These are phyloP conservation scores for Oopsacas minuta DNA, from an alignment of 37 sponge, comb jelly and placozoan species.

Conservation along the genomic window DNA sequence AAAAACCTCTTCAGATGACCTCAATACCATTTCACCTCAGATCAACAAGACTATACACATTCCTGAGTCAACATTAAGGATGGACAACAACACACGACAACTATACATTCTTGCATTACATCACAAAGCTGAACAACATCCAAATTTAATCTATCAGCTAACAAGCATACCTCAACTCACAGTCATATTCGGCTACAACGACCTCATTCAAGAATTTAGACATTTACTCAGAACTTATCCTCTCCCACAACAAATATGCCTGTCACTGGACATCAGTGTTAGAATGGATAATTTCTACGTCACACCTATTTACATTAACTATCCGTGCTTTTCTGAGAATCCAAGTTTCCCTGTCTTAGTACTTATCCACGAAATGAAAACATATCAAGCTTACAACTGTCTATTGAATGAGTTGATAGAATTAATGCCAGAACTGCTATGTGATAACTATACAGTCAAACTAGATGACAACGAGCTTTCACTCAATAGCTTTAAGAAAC, in stretches of 20 bases:
- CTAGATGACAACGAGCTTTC: not conserved
- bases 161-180: not conserved
- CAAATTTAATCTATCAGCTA: not conserved
- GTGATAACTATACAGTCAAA: not conserved
- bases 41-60: not conserved
- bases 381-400: not conserved
- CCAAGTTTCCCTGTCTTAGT: not conserved
- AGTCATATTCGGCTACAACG: not conserved
- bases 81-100: not conserved
- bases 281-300: not conserved
- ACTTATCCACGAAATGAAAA: not conserved
- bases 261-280: not conserved
- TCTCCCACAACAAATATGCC: not conserved
- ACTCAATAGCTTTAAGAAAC: not conserved
- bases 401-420: not conserved
- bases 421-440: not conserved
- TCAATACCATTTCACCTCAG: not conserved
- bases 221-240: not conserved
- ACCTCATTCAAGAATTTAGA: conserved; percentile 2
- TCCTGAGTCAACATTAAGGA: not conserved
- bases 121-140: not conserved
- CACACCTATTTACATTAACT: not conserved
- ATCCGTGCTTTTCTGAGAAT: not conserved
- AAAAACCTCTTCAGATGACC: not conserved
- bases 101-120: not conserved